These are phyloP conservation scores for Penaeus vannamei DNA, from an alignment of 1,140 invertebrate species.

Conservation along the genomic window DNA sequence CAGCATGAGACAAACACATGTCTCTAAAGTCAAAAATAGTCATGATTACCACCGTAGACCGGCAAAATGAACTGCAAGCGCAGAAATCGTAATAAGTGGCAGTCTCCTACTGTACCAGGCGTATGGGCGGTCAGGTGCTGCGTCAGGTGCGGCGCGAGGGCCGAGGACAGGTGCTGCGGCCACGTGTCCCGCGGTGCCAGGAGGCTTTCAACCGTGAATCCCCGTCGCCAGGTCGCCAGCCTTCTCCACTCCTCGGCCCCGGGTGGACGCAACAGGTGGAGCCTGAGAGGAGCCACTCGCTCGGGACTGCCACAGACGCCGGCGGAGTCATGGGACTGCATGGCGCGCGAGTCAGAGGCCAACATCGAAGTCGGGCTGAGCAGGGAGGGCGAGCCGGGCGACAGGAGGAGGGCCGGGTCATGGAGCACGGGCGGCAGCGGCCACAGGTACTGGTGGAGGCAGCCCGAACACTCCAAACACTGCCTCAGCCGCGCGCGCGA, in stretches of 20 bases:
- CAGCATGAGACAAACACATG: too few relatives aligned
- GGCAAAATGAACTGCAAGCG: too few relatives aligned
- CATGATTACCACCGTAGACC: too few relatives aligned
- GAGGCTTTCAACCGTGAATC: background rate
- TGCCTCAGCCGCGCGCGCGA: slow-evolving; percentile 27
- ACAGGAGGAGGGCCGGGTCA: background rate
- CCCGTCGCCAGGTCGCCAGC: slow-evolving; percentile 35
- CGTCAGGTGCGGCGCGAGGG: background rate
- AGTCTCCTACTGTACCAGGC: too few relatives aligned
- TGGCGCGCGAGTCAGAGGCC: too few relatives aligned
- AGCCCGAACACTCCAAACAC: slow-evolving; percentile 23
- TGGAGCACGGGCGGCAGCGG: slow-evolving; percentile 25
- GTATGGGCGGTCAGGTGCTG: background rate
- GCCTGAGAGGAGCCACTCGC: background rate
- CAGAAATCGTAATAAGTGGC: too few relatives aligned
- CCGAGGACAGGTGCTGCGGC: slow-evolving; percentile 1
- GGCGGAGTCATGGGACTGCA: too few relatives aligned
- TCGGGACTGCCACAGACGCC: too few relatives aligned
- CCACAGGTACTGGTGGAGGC: slow-evolving; percentile 30
- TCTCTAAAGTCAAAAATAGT: too few relatives aligned
- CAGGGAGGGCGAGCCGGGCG: too few relatives aligned
- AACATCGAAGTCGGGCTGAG: too few relatives aligned
- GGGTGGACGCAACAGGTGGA: slow-evolving; percentile 13
- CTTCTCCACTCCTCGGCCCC: background rate
- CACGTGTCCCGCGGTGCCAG: slow-evolving; percentile 18